Conservation (phyloP, 2,113 vertebrate genomes). For the Irena cyanogastra region DNA sequence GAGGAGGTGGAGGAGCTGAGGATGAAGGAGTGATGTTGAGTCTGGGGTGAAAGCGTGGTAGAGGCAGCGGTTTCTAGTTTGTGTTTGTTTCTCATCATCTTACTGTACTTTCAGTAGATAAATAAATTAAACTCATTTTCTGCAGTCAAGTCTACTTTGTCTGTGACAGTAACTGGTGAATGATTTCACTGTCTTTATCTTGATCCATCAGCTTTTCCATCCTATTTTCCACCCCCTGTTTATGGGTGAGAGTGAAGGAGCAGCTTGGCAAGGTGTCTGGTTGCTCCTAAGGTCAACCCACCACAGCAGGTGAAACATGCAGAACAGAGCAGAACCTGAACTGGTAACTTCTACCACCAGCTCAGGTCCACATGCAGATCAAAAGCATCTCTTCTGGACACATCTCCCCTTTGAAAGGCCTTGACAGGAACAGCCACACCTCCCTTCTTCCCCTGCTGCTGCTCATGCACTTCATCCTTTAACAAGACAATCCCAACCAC, state of each 20-base stretch:
- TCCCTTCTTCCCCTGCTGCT: neutral
- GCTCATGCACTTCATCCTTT: neutral
- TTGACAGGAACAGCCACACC: neutral
- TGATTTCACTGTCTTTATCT: neutral
- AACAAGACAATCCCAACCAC: accelerated
- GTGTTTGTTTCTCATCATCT: neutral
- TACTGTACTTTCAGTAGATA: neutral
- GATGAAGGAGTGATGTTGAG: neutral
- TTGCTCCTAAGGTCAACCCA: neutral
- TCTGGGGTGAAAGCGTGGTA: neutral
- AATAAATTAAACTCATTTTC: neutral
- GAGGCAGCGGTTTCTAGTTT: accelerated
- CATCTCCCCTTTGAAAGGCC: neutral
- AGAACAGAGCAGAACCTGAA: neutral
- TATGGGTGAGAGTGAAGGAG: neutral
- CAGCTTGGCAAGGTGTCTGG: neutral
- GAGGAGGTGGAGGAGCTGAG: neutral
- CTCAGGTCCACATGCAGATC: neutral
- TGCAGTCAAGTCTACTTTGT: accelerated
- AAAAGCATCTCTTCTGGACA: neutral
- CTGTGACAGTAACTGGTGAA: neutral
- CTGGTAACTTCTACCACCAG: neutral
- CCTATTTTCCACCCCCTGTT: neutral
- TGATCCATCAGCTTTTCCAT: neutral
- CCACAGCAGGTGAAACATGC: neutral